Conservation (phyloP, 2,113 vertebrate species). For the Misgurnus mizolepis region DNA sequence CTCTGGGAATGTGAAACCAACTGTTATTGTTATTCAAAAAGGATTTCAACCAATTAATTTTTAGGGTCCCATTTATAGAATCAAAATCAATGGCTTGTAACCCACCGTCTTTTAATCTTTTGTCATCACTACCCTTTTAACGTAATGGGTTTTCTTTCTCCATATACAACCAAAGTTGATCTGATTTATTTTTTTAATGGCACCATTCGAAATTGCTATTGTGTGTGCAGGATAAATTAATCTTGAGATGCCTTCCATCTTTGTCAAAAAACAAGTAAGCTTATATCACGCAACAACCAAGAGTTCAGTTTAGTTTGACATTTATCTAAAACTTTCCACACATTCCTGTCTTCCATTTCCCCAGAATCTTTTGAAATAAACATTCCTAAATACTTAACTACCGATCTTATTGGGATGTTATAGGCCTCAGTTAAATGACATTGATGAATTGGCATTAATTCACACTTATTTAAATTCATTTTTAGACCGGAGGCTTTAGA, state of each 20-base stretch:
- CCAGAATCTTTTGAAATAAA: too few species aligned
- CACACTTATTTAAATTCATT: too few species aligned
- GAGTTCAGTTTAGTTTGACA: too few species aligned
- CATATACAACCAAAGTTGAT: not conserved
- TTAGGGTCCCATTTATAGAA: not conserved
- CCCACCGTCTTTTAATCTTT: not conserved
- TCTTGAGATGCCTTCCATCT: not conserved
- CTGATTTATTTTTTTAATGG: not conserved
- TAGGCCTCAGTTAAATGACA: too few species aligned
- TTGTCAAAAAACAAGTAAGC: conserved; percentile 28
- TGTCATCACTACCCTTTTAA: not conserved
- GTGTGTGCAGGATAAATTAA: conserved; percentile 5
- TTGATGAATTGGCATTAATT: too few species aligned
- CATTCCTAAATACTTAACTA: too few species aligned
- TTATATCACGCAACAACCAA: conserved; percentile 30
- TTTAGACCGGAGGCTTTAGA: too few species aligned
- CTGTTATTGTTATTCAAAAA: not conserved
- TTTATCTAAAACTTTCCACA: too few species aligned
- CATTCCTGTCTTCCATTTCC: too few species aligned
- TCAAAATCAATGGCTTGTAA: not conserved
- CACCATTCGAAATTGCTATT: not conserved
- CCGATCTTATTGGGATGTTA: too few species aligned
- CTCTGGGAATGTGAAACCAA: not conserved
- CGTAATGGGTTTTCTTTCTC: not conserved
- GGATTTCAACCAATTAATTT: not conserved